phyloP scores from a whole-genome alignment of 1,140 invertebrate species.

The Watersipora subatra region DNA sequence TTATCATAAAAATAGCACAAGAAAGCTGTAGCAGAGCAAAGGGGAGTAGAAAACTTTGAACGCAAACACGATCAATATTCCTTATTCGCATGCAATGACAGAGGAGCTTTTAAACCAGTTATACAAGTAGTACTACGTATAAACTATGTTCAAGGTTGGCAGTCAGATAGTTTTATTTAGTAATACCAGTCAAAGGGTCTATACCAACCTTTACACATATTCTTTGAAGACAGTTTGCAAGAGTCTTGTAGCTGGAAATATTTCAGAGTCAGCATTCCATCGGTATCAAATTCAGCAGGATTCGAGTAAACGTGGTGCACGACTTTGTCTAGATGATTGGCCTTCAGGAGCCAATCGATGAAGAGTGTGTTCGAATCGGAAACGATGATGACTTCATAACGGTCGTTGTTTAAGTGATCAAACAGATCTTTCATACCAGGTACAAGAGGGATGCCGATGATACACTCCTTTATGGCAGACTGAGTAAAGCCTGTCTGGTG shows the following conservation, averaged over 20 bases:
- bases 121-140: no score
- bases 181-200: no score
- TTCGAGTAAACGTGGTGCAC: slow-evolving; percentile 58
- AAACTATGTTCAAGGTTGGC: no score
- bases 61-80: no score
- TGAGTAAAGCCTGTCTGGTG: slow-evolving; percentile 44
- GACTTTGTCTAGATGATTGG: slow-evolving; percentile 43
- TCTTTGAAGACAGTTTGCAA: slow-evolving; percentile 55
- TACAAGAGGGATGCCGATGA: slow-evolving; percentile 49
- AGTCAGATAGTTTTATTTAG: no score
- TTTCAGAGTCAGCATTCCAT: slow-evolving; percentile 49
- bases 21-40: no score
- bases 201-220: slow-evolving; percentile 60
- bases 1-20: no score
- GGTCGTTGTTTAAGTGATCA: slow-evolving; percentile 30
- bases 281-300: slow-evolving; percentile 50
- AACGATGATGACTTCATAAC: slow-evolving; percentile 56
- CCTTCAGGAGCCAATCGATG: slow-evolving; percentile 52
- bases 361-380: slow-evolving; percentile 66
- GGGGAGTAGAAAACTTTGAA: no score
- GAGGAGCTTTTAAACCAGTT: no score
- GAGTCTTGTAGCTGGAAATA: slow-evolving; percentile 57
- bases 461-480: slow-evolving; percentile 42
- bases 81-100: no score
- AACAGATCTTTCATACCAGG: slow-evolving; percentile 52